Conservation (phyloP, 2,888 invertebrate genomes). For the Cheiracanthium punctorium region DNA sequence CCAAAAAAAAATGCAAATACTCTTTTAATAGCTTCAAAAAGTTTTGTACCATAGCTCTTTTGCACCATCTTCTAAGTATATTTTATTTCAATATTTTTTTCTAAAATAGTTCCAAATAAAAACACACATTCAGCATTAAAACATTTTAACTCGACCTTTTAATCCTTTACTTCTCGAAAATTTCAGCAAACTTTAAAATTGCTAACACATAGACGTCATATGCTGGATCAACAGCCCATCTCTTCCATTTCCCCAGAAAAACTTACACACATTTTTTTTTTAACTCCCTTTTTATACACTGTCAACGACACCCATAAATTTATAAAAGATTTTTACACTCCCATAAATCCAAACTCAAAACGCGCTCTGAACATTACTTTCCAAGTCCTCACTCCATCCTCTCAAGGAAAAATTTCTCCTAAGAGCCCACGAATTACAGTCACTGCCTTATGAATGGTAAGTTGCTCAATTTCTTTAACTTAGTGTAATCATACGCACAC, state of each 20-base stretch:
- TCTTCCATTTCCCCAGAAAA: no score
- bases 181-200: neutral
- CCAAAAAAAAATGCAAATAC: no score
- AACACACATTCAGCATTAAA: no score
- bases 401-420: neutral
- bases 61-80: no score
- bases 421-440: slow-evolving; percentile 6
- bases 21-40: no score
- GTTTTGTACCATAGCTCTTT: no score
- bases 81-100: no score
- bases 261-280: no score
- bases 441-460: slow-evolving; percentile 33
- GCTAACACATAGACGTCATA: neutral
- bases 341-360: neutral
- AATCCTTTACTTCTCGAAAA: no score
- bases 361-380: neutral
- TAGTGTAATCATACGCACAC: slow-evolving; percentile 28
- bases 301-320: slow-evolving; percentile 12
- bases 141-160: no score
- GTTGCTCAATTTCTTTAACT: slow-evolving; percentile 21
- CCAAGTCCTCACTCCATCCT: neutral
- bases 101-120: no score
- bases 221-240: neutral
- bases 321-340: neutral
- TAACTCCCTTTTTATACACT: neutral